These are phyloP conservation scores for Tupaia tana DNA, from an alignment of 2,113 vertebrate species.

Conservation along the genomic window DNA sequence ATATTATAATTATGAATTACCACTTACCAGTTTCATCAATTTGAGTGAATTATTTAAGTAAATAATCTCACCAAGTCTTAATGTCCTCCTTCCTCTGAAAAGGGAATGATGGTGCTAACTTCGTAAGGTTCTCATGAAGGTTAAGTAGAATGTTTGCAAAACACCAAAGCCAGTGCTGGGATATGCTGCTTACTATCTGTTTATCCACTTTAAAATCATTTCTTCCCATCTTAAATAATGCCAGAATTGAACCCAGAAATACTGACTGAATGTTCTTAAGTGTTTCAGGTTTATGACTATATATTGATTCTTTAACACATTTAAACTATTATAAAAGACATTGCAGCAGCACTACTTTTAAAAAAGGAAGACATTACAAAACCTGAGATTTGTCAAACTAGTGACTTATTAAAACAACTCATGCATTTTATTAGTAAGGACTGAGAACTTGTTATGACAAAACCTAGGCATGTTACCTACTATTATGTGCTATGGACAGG, in stretches of 20 bases:
- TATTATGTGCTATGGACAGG: not conserved
- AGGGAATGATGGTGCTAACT: not conserved
- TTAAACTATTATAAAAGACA: conserved; percentile 10
- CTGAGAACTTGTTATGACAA: not conserved
- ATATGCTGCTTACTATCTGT: not conserved
- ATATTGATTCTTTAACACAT: not conserved
- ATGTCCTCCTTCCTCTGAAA: not conserved
- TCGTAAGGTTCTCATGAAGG: not conserved
- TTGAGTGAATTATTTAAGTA: not conserved
- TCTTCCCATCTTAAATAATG: not conserved
- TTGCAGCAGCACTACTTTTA: not conserved
- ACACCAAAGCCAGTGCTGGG: not conserved
- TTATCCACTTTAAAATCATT: conserved; percentile 39
- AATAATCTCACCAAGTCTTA: not conserved
- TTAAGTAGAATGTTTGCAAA: conserved; percentile 23
- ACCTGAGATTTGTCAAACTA: not conserved
- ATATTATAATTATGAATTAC: not conserved
- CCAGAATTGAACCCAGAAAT: not conserved
- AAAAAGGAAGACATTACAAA: not conserved
- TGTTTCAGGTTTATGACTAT: not conserved
- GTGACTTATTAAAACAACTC: not conserved
- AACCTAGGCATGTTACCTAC: not conserved
- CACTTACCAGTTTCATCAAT: not conserved
- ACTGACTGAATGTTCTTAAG: not conserved
- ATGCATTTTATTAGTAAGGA: not conserved